Conservation (phyloP, 2,888 invertebrate species). For the Leptogaster cylindrica region DNA sequence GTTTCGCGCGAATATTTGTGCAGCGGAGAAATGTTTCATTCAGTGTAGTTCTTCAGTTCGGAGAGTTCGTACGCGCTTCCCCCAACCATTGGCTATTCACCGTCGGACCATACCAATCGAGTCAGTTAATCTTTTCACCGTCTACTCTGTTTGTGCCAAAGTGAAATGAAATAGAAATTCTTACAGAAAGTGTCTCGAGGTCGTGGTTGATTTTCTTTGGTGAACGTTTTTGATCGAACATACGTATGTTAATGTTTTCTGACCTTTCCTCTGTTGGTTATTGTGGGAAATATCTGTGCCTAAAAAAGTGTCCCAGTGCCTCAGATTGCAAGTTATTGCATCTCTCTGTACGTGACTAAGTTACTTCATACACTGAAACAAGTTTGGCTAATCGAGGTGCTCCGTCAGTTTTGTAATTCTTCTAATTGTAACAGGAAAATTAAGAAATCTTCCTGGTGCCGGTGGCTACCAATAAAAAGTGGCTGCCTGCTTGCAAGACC, state of each 20-base stretch:
- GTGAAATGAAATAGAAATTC: constrained; percentile 36
- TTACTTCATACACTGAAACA: background rate
- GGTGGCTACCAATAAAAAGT: constrained; percentile 1
- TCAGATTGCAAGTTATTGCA: constrained; percentile 19
- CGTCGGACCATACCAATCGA: constrained; percentile 11
- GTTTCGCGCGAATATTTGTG: constrained; percentile 39
- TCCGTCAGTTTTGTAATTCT: background rate
- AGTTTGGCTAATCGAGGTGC: background rate
- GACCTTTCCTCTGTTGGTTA: constrained; percentile 1
- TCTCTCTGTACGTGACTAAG: background rate
- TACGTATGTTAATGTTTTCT: no score
- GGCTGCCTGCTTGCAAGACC: background rate
- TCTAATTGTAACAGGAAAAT: background rate
- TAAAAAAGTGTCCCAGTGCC: constrained; percentile 28
- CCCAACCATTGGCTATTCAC: background rate
- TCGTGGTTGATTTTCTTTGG: background rate
- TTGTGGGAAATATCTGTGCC: constrained; percentile 17
- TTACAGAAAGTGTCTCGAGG: constrained; percentile 10
- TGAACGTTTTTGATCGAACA: no score
- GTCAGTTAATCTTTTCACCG: constrained; percentile 17
- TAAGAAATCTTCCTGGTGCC: constrained; percentile 3
- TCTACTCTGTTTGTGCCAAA: background rate
- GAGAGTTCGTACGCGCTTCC: constrained; percentile 58
- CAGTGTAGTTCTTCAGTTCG: constrained; percentile 61
- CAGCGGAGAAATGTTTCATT: constrained; percentile 59